Evolutionary conservation across 2,888 invertebrate genomes (phyloP).

Genomic region (Nymphalis urticae): DNA sequence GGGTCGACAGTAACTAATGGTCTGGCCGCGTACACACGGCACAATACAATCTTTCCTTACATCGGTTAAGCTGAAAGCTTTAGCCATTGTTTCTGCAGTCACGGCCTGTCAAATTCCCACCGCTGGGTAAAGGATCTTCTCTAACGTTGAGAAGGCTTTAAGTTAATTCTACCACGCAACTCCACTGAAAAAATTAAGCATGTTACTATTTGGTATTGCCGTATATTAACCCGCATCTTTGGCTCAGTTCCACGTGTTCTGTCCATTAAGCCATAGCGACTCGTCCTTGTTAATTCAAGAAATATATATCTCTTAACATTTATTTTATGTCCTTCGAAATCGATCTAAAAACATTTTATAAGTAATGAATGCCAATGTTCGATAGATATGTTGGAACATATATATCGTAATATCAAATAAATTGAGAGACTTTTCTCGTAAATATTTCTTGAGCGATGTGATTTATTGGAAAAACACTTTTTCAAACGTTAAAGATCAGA

Average conservation of each 20-base stretch:
- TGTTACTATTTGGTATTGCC: no score
- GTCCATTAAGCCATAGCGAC: no score
- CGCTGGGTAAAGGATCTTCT: no score
- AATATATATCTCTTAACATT: not conserved
- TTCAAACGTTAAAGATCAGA: not conserved
- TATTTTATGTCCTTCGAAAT: not conserved
- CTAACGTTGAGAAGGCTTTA: no score
- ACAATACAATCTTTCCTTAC: constrained; percentile 16
- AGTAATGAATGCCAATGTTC: not conserved
- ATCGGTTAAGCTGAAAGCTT: constrained; percentile 3
- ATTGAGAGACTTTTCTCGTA: not conserved
- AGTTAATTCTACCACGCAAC: no score
- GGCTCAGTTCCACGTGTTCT: no score
- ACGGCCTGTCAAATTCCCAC: no score
- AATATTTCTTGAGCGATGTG: constrained; percentile 4
- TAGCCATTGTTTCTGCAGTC: not conserved
- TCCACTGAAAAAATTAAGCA: no score
- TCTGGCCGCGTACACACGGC: constrained; percentile 18
- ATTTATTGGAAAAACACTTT: constrained; percentile 8
- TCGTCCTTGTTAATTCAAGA: not conserved
- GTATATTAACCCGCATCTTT: no score
- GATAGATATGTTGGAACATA: not conserved
- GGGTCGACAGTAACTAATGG: constrained; percentile 69
- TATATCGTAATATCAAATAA: constrained; percentile 2
- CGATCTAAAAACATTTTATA: not conserved